Base-by-base conservation (phyloP, 2,888 invertebrate species). In the Torymus tubicola region DNA sequence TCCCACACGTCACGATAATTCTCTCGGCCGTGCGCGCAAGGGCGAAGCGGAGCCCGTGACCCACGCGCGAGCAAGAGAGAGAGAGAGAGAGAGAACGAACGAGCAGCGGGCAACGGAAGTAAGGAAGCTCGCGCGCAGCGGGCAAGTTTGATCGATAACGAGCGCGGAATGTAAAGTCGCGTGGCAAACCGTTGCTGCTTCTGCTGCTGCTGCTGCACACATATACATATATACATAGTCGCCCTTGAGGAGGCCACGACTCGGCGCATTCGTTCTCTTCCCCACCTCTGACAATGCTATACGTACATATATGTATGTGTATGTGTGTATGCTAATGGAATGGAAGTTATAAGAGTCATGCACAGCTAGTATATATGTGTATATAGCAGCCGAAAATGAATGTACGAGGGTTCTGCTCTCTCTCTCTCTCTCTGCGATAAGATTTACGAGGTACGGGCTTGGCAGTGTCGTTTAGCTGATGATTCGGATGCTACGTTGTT, bases 111-210 rank as follows among this genome's bases (percentile, higher is more conserved):
- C 18, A 31, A 31, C 5, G 31, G 31, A 31, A 31, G 31, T 31
- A 31, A 31, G 31, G 31, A 31, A 31, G 42, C 61, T 24, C 42
- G 58, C 42, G 50, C 42, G 58, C 21, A 42, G n/a, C 18, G 53
- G 64, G 70, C 60, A 70, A 70, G 81, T 81, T 81, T 81, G 81
- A 78, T 81, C 81, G 74, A 81, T 81, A 78, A 57, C 68, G 58
- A 72, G 52, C 63, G 74, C 63, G 77, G 57, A 53, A 69, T 64
- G 63, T 24, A 70, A 64, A 80, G 75, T 75, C 64, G 74, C 58
- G 65, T 42, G 64, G 50, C 64, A 42, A 11, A 50, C 58, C n/a
- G 50, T 50, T 50, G 21, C 21, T 53, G 57, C 31, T 31, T n/a
- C n/a, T n/a, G 50, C 52, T 50, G 21, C 21, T 53, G 57, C 31